phyloP scores from a whole-genome alignment of 2,888 invertebrate species.

The Lasioglossum leucozonium region DNA sequence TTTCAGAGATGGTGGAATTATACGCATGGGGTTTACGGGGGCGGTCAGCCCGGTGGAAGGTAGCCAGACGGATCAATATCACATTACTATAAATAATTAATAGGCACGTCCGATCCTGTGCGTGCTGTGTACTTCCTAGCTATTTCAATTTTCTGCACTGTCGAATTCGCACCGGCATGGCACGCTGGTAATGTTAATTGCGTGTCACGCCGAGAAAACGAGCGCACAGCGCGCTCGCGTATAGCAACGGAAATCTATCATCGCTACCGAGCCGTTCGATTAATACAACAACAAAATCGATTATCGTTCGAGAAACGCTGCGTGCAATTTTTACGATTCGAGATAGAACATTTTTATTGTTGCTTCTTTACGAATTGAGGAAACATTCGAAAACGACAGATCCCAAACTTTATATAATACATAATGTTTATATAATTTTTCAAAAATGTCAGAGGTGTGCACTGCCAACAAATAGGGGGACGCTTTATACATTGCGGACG shows the following conservation, averaged over 20 bases:
- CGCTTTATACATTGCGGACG: not conserved
- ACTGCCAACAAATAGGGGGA: not conserved
- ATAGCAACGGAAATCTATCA: not conserved
- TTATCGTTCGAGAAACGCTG: not conserved
- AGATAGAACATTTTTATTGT: not conserved
- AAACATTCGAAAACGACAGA: not conserved
- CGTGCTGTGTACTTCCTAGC: constrained; percentile 57
- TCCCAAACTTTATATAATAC: not conserved
- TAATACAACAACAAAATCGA: not conserved
- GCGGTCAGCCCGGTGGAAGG: constrained; percentile 71
- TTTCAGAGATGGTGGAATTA: constrained; percentile 41
- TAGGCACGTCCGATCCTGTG: constrained; percentile 61
- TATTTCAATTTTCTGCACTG: constrained; percentile 54
- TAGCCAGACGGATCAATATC: constrained; percentile 82
- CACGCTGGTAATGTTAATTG: constrained; percentile 48
- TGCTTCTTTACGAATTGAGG: not conserved
- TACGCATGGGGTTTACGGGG: constrained; percentile 62
- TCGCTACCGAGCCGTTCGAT: not conserved
- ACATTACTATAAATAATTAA: constrained; percentile 84
- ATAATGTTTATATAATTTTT: no score
- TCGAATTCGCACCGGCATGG: constrained; percentile 20
- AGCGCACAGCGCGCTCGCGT: not conserved
- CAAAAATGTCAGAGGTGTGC: not conserved
- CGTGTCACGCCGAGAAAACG: constrained; percentile 8
- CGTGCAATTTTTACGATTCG: not conserved